These are phyloP conservation scores for Euglossa dilemma DNA, from an alignment of 1,140 invertebrate genomes.

Conservation along the genomic window DNA sequence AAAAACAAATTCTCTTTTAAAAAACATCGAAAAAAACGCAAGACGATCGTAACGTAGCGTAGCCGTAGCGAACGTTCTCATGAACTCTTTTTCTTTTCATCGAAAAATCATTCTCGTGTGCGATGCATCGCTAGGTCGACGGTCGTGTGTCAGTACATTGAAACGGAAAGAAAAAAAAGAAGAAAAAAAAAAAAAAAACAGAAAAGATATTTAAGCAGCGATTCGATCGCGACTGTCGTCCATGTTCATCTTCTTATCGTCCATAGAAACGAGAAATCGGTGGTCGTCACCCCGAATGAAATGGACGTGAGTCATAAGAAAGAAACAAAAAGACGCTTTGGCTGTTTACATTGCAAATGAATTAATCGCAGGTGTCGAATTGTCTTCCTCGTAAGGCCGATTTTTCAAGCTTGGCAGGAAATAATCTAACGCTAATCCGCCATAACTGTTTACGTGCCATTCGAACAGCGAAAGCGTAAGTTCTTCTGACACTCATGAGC, in stretches of 20 bases:
- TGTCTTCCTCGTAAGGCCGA: neutral
- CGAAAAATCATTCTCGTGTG: slow-evolving; percentile 49
- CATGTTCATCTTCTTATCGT: neutral
- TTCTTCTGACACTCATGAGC: neutral
- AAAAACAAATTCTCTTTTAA: slow-evolving; percentile 70
- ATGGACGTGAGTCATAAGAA: slow-evolving; percentile 2
- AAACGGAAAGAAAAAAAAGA: slow-evolving; percentile 16
- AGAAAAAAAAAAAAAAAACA: too few species aligned
- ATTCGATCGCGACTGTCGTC: neutral
- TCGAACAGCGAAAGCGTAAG: slow-evolving; percentile 21
- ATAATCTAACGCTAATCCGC: neutral
- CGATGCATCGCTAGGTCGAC: slow-evolving; percentile 53
- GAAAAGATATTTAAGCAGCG: too few species aligned
- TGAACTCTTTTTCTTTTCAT: slow-evolving; percentile 2
- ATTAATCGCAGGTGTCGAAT: neutral
- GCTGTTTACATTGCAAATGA: neutral
- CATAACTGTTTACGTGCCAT: neutral
- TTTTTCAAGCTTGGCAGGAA: neutral
- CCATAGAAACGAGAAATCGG: neutral
- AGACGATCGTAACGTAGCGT: neutral
- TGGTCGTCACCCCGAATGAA: neutral
- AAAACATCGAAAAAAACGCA: slow-evolving; percentile 5
- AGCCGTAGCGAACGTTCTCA: slow-evolving; percentile 42
- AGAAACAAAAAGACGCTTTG: neutral
- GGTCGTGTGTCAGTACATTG: slow-evolving; percentile 23